phyloP scores from a whole-genome alignment of 2,113 vertebrate genomes.

The Stigmatopora nigra region DNA sequence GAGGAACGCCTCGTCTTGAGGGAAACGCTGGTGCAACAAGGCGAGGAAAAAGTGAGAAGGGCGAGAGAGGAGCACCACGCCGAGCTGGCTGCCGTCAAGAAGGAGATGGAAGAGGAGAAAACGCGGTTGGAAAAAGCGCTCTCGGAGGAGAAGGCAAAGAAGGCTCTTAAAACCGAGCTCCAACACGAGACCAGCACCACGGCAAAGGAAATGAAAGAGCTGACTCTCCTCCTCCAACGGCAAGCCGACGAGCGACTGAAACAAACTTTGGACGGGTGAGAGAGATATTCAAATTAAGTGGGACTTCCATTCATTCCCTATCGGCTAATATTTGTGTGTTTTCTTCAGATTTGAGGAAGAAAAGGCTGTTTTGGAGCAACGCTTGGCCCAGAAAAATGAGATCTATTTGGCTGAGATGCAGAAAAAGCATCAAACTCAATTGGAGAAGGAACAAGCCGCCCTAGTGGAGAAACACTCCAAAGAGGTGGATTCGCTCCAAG shows the following conservation, averaged over 20 bases:
- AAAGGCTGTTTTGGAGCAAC: constrained; percentile 61
- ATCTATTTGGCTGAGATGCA: constrained; percentile 63
- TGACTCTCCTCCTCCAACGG: constrained; percentile 49
- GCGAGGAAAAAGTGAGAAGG: constrained; percentile 50
- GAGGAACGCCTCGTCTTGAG: constrained; percentile 56
- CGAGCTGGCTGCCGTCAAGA: constrained; percentile 46
- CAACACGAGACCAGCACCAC: constrained; percentile 50
- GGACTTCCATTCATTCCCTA: too few relatives aligned
- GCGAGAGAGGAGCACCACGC: constrained; percentile 60
- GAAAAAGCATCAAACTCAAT: constrained; percentile 43
- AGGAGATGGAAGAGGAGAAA: constrained; percentile 52
- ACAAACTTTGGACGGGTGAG: constrained; percentile 73
- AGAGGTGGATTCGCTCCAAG: constrained; percentile 41
- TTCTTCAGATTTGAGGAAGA: constrained; percentile 75
- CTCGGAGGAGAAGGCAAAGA: constrained; percentile 61
- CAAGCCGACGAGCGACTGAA: constrained; percentile 65
- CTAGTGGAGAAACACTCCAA: constrained; percentile 34
- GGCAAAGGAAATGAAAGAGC: constrained; percentile 64
- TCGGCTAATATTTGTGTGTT: neutral
- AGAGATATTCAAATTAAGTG: constrained; percentile 11
- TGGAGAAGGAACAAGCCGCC: constrained; percentile 32
- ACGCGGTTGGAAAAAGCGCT: constrained; percentile 57
- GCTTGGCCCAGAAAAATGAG: constrained; percentile 67
- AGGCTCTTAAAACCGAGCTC: constrained; percentile 59
- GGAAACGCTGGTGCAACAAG: constrained; percentile 38